Conservation (phyloP, 2,797 vertebrate species). For the Calcarius lapponicus region DNA sequence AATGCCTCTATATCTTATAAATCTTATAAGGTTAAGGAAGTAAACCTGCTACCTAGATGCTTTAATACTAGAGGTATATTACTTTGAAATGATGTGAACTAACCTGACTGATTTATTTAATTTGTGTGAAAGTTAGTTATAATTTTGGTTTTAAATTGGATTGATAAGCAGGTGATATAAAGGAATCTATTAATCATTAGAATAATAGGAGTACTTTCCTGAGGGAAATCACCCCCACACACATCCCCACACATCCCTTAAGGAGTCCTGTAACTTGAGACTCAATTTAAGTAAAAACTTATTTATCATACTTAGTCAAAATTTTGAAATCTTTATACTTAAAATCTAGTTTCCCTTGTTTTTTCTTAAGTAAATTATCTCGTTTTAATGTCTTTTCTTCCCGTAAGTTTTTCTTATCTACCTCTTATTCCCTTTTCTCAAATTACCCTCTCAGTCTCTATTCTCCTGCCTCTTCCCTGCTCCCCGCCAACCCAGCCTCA, state of each 20-base stretch:
- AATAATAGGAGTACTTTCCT: neutral
- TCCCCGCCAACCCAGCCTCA: neutral
- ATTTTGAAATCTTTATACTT: neutral
- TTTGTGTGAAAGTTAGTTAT: neutral
- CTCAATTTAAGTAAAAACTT: neutral
- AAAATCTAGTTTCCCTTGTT: neutral
- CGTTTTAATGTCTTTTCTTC: neutral
- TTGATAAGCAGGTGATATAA: neutral
- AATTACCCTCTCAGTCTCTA: neutral
- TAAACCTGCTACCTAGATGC: neutral
- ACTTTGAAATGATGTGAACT: neutral
- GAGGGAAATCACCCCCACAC: neutral
- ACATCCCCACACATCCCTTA: accelerated
- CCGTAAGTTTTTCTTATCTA: neutral
- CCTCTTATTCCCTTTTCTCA: neutral
- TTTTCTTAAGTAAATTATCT: neutral
- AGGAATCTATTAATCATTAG: neutral
- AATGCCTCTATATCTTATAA: neutral
- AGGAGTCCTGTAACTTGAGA: neutral
- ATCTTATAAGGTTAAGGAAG: neutral
- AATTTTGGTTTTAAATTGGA: neutral
- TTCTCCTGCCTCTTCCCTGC: accelerated
- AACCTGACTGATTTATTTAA: neutral
- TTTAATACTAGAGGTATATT: neutral
- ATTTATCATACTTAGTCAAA: neutral